These are phyloP conservation scores for Stomatorhinus walkeri DNA, from an alignment of 2,797 vertebrate species.

Conservation along the genomic window DNA sequence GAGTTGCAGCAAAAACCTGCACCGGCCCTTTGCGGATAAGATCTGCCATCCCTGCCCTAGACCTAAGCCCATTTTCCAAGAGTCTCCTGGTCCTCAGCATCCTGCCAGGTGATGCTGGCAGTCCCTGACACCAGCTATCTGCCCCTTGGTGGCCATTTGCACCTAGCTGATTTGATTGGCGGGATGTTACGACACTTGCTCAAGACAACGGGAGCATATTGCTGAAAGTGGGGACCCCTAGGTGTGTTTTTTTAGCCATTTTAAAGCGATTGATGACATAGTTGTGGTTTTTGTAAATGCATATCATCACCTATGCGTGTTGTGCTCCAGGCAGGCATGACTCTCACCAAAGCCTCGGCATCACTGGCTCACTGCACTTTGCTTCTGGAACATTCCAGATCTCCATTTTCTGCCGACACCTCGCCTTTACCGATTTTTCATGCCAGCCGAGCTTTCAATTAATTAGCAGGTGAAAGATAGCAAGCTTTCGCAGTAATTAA, in stretches of 20 bases:
- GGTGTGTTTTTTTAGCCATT: not conserved
- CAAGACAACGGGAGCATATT: not conserved
- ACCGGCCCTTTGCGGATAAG: not conserved
- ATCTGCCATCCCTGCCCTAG: not conserved
- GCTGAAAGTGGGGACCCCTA: not conserved
- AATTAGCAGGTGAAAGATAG: conserved; percentile 36
- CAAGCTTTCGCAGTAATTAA: conserved; percentile 30
- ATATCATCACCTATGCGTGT: not conserved
- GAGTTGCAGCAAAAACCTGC: too few species aligned
- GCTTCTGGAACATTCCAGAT: not conserved
- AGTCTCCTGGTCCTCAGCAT: not conserved
- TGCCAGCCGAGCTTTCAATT: conserved; percentile 29
- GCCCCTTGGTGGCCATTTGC: conserved; percentile 9
- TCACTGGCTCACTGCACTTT: not conserved
- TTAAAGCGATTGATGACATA: not conserved
- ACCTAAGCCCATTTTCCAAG: not conserved
- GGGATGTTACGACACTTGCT: not conserved
- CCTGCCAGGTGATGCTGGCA: not conserved
- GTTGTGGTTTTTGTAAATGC: not conserved
- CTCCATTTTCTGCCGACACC: not conserved
- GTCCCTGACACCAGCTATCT: conserved; percentile 16
- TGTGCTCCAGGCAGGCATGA: not conserved
- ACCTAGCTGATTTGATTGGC: conserved; percentile 8
- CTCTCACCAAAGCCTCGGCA: not conserved
- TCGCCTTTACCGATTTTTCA: conserved; percentile 5